Base-by-base conservation (phyloP, 2,888 invertebrate genomes). In the Andricus quercusramuli region DNA sequence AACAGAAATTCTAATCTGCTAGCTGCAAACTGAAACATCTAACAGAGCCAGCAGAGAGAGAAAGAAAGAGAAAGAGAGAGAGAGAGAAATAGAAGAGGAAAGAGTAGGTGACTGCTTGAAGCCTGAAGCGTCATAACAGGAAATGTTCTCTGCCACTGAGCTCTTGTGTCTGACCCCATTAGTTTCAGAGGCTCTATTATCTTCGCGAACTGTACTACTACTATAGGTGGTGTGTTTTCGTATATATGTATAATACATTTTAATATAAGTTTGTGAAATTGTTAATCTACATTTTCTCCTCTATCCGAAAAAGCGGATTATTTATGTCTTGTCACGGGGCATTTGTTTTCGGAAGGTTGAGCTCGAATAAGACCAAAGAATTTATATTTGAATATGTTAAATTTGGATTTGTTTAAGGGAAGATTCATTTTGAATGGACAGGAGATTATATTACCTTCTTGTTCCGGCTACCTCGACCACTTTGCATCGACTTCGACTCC, bases 391-490 rank as follows among this genome's bases (percentile, higher is more conserved):
- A 29, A 64, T 25, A 29, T 25, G 25, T 17, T 64, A 5, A 17
- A 29, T 64, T 29, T 17, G 6, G 17, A 17, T 25, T 64, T 15
- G 64, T 25, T 64, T 1, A 11, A 29, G 8, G 20, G 65, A 44
- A 66, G 32, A 51, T 78, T 37, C 0, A 15, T 17, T 37, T 59
- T 13, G 8, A 37, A 37, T 29, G 29, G n/a, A 15, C n/a, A 32
- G 13, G n/a, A 25, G n/a, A 22, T 22, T 83, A 77, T 79, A 76
- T 91, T 93, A 95, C 95, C 96, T 95, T 92, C 96, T 95, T 64
- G 96, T 96, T 84, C 97, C 97, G 78, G 96, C 96, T 79, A 97
- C 96, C 93, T 97, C 97, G 80, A 97, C 96, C 86, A 97, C 96
- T 93, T 96, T 97, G 93, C 97, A 97, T 77, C 96, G 94, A 88